phyloP scores from a whole-genome alignment of 2,113 vertebrate genomes.

The Amphiprion percula region DNA sequence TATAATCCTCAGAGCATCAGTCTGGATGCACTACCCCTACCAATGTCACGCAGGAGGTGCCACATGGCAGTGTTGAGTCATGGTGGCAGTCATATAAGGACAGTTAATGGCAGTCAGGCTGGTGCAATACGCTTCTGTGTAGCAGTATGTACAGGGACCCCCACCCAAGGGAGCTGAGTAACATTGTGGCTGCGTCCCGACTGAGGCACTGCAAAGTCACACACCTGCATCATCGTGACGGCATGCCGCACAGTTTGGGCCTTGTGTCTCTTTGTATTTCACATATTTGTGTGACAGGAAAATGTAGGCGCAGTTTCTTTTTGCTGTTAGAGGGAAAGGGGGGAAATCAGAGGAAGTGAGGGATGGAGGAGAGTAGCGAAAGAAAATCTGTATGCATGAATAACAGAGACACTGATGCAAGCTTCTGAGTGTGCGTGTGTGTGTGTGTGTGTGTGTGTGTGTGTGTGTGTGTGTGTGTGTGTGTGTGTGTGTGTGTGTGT shows the following conservation, averaged over 20 bases:
- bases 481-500: constrained; percentile 13
- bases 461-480: background rate
- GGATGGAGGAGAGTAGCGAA: background rate
- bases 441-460: background rate
- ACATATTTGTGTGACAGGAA: constrained; percentile 11
- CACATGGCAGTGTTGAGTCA: constrained; percentile 19
- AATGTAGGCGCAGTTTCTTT: background rate
- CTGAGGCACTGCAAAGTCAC: constrained; percentile 75
- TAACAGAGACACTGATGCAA: constrained; percentile 39
- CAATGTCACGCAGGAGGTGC: constrained; percentile 31
- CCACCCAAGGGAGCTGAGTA: constrained; percentile 60
- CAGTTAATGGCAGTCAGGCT: constrained; percentile 54
- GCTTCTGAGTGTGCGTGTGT: constrained; percentile 8
- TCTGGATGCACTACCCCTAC: constrained; percentile 5
- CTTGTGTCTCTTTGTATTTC: constrained; percentile 22
- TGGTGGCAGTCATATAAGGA: constrained; percentile 25
- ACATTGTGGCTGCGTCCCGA: constrained; percentile 57
- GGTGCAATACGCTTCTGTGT: constrained; percentile 55
- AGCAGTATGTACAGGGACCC: constrained; percentile 54
- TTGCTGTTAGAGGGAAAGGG: background rate
- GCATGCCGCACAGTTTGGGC: constrained; percentile 18
- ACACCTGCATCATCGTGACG: constrained; percentile 47
- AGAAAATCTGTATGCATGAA: constrained; percentile 39
- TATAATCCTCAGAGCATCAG: constrained; percentile 37
- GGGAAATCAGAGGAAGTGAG: background rate